Evolutionary conservation across 2,888 invertebrate species (phyloP).

Genomic region (Agrypnus murinus): DNA sequence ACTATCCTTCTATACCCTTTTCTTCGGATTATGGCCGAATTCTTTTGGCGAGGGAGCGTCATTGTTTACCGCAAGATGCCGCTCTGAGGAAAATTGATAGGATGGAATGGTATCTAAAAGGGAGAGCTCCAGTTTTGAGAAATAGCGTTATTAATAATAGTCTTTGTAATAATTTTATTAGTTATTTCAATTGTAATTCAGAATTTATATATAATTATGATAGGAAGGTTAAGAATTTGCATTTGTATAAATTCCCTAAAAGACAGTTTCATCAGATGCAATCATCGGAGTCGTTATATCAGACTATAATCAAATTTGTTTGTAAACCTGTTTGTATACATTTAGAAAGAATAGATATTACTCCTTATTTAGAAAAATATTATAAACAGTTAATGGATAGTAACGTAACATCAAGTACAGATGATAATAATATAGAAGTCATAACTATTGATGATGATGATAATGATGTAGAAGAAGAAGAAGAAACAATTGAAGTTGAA

Average conservation of each 20-base stretch:
- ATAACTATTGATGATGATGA: no score
- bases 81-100: slow-evolving; percentile 59
- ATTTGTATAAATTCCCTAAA: slow-evolving; percentile 58
- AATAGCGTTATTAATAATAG: slow-evolving; percentile 10
- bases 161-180: slow-evolving; percentile 6
- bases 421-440: neutral
- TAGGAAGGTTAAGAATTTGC: slow-evolving; percentile 40
- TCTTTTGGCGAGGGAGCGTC: slow-evolving; percentile 57
- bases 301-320: slow-evolving; percentile 42
- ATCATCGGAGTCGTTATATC: slow-evolving; percentile 34
- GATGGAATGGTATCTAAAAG: slow-evolving; percentile 63
- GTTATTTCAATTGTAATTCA: slow-evolving; percentile 11
- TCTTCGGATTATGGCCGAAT: slow-evolving; percentile 64
- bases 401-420: neutral
- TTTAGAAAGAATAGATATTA: slow-evolving; percentile 45
- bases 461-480: no score
- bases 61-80: slow-evolving; percentile 56
- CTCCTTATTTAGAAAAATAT: neutral
- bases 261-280: slow-evolving; percentile 56
- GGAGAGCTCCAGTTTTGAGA: slow-evolving; percentile 25
- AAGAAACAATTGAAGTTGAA: no score
- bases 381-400: neutral
- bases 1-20: slow-evolving; percentile 61
- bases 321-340: slow-evolving; percentile 49
- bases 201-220: slow-evolving; percentile 35